phyloP scores from a whole-genome alignment of 2,113 vertebrate species.

The Indicator maculatus region DNA sequence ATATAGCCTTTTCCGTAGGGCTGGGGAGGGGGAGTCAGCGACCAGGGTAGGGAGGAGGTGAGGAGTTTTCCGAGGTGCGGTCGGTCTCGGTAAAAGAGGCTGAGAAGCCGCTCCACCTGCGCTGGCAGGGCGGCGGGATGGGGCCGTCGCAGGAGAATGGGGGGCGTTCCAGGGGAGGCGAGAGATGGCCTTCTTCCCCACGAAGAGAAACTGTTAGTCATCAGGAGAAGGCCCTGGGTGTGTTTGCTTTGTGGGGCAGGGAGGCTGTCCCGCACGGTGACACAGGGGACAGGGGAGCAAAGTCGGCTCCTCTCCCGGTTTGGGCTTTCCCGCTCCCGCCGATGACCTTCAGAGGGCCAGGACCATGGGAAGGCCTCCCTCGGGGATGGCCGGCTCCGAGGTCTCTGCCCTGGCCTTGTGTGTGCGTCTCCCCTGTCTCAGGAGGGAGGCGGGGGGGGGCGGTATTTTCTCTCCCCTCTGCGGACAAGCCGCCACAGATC shows the following conservation, averaged over 20 bases:
- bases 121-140: rapidly evolving
- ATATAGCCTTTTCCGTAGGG: not conserved
- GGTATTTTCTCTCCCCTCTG: rapidly evolving
- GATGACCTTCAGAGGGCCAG: not conserved
- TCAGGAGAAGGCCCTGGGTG: not conserved
- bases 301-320: rapidly evolving
- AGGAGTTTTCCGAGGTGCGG: not conserved
- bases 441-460: rapidly evolving
- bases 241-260: not conserved
- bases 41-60: rapidly evolving
- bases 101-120: not conserved
- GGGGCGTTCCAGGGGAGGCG: not conserved
- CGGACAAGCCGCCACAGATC: rapidly evolving
- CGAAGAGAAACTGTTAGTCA: conserved; percentile 42
- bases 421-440: rapidly evolving
- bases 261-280: not conserved
- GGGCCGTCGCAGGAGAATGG: not conserved
- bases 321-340: not conserved
- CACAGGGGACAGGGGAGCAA: too few species aligned
- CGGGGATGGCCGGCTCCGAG: not conserved
- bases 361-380: too few species aligned
- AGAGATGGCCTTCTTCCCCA: not conserved
- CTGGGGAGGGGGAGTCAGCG: too few species aligned
- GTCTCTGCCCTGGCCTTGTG: not conserved
- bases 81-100: too few species aligned